phyloP scores from a whole-genome alignment of 2,888 invertebrate species.

The Atherix ibis region DNA sequence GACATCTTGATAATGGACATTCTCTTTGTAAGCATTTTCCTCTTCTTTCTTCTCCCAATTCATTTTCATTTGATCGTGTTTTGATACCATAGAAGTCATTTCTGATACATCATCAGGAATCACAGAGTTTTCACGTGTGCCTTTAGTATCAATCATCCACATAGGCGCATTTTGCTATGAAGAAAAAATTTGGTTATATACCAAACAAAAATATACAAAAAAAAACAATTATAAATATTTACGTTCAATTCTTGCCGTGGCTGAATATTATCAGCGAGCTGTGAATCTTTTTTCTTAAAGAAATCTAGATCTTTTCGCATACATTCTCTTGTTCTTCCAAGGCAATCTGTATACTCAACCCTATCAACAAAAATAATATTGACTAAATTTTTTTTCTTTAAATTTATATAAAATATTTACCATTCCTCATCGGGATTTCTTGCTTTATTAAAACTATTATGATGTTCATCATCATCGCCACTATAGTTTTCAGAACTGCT shows the following conservation, averaged over 20 bases:
- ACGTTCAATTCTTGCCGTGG: conserved; percentile 8
- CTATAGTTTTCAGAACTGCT: conserved; percentile 30
- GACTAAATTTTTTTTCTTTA: conserved; percentile 1
- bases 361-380: conserved; percentile 29
- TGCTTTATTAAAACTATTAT: too few species aligned
- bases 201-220: neutral
- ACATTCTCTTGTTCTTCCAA: conserved; percentile 77
- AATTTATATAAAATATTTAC: conserved; percentile 21
- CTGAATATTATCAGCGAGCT: conserved; percentile 21
- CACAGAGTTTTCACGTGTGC: conserved; percentile 11
- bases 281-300: conserved; percentile 46
- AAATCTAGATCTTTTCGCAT: conserved; percentile 56
- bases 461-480: conserved; percentile 33
- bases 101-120: conserved; percentile 24
- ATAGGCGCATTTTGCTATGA: conserved; percentile 28
- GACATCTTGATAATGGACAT: conserved; percentile 85
- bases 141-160: conserved; percentile 28
- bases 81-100: conserved; percentile 37
- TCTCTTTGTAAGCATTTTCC: conserved; percentile 50
- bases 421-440: conserved; percentile 42
- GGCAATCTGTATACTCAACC: conserved; percentile 78
- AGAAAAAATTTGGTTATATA: conserved; percentile 2
- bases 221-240: conserved; percentile 4
- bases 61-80: conserved; percentile 53
- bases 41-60: conserved; percentile 81